Conservation (phyloP, 2,888 invertebrate species). For the Drosophila nr. medialis region DNA sequence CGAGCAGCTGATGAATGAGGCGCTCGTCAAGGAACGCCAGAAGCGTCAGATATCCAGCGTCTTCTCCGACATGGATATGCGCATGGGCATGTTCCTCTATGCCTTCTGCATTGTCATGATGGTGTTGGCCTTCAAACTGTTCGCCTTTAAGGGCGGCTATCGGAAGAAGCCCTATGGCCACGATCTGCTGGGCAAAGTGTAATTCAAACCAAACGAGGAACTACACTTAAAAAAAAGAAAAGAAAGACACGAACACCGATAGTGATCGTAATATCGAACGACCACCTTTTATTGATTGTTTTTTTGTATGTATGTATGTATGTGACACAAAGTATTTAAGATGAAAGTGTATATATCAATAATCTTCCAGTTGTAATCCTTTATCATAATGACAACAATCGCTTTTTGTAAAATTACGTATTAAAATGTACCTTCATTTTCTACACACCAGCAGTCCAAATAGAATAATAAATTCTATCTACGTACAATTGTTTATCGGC, state of each 20-base stretch:
- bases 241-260: slow-evolving; percentile 44
- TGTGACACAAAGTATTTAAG: slow-evolving; percentile 65
- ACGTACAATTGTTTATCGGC: slow-evolving; percentile 22
- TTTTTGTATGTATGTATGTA: slow-evolving; percentile 27
- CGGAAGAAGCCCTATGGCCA: slow-evolving; percentile 91
- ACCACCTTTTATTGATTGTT: slow-evolving; percentile 43
- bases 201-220: slow-evolving; percentile 68
- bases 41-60: slow-evolving; percentile 82
- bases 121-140: slow-evolving; percentile 90
- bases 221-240: not conserved
- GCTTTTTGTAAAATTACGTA: slow-evolving; percentile 67
- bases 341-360: slow-evolving; percentile 61
- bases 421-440: slow-evolving; percentile 27
- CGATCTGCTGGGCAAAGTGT: slow-evolving; percentile 90
- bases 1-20: slow-evolving; percentile 70
- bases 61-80: slow-evolving; percentile 87
- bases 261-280: slow-evolving; percentile 28
- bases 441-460: not conserved
- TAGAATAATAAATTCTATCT: slow-evolving; percentile 10
- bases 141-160: slow-evolving; percentile 87
- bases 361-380: slow-evolving; percentile 68
- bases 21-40: slow-evolving; percentile 73
- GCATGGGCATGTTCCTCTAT: slow-evolving; percentile 91
- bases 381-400: slow-evolving; percentile 40
- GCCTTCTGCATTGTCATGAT: slow-evolving; percentile 90